A percentile compares a stretch with the other conserved stretches of the same genome.
phyloP scores from a whole-genome alignment of 2,797 vertebrate genomes.

The Smutsia temminckii region DNA sequence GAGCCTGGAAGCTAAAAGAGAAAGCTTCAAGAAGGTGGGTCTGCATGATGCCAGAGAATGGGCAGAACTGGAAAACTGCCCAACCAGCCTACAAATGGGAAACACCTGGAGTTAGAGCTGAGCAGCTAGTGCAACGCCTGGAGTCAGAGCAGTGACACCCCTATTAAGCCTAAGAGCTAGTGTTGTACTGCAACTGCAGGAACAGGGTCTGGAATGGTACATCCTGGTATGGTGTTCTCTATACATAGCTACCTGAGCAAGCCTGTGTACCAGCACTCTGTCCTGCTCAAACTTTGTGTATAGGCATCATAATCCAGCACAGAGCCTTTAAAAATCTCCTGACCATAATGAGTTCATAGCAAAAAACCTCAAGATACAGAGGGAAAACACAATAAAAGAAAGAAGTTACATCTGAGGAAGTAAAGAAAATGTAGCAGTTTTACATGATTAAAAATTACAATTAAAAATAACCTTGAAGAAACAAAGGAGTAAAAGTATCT shows the following conservation, averaged over 20 bases:
- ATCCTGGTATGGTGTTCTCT: background rate
- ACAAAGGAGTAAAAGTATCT: background rate
- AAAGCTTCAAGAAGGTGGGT: background rate
- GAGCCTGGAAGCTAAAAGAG: background rate
- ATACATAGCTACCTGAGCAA: background rate
- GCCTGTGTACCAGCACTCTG: background rate
- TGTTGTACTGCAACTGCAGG: background rate
- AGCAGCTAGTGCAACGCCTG: background rate
- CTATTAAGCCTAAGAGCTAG: background rate
- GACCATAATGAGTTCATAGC: background rate
- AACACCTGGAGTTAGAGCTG: background rate
- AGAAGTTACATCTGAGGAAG: background rate
- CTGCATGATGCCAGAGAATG: background rate
- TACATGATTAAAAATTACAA: background rate
- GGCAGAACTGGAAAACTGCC: background rate
- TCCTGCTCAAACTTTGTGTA: background rate
- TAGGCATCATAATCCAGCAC: background rate
- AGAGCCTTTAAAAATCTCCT: background rate
- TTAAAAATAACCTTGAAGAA: conserved; percentile 13
- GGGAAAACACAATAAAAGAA: conserved; percentile 5
- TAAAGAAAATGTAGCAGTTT: conserved; percentile 38
- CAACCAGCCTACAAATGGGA: background rate
- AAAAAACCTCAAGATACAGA: background rate
- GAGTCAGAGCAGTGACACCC: background rate
- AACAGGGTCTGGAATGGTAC: background rate